Percentiles rank a stretch among this genome's conserved stretches.
These are phyloP conservation scores for Lamellibrachia satsuma DNA, from an alignment of 2,888 invertebrate species.

Conservation along the genomic window DNA sequence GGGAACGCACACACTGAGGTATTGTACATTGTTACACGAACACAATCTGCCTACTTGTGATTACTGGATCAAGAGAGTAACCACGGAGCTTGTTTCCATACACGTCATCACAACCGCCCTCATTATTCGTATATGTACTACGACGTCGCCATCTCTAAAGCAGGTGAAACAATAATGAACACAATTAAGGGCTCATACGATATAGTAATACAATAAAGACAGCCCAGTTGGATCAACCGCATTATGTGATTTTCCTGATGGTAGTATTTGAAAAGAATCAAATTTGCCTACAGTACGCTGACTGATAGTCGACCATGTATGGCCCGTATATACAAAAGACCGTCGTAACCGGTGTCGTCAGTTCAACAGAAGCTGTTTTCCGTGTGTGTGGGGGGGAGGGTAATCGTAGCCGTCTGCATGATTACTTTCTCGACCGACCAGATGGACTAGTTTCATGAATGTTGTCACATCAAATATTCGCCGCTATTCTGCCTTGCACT, in stretches of 20 bases:
- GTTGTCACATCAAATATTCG: background rate
- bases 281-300: background rate
- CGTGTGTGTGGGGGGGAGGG: background rate
- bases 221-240: background rate
- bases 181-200: background rate
- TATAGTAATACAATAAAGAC: background rate
- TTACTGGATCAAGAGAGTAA: background rate
- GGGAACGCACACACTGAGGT: background rate
- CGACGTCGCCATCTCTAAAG: background rate
- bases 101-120: background rate
- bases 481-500: background rate
- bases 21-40: background rate
- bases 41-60: background rate
- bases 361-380: background rate
- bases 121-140: background rate
- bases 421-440: background rate
- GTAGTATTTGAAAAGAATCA: background rate
- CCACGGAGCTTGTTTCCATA: background rate
- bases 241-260: background rate
- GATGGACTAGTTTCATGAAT: background rate
- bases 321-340: background rate
- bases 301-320: background rate
- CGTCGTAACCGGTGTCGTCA: background rate
- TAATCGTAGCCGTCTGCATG: background rate
- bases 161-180: background rate